phyloP scores from a whole-genome alignment of 2,888 invertebrate genomes.

The Antitype chi region DNA sequence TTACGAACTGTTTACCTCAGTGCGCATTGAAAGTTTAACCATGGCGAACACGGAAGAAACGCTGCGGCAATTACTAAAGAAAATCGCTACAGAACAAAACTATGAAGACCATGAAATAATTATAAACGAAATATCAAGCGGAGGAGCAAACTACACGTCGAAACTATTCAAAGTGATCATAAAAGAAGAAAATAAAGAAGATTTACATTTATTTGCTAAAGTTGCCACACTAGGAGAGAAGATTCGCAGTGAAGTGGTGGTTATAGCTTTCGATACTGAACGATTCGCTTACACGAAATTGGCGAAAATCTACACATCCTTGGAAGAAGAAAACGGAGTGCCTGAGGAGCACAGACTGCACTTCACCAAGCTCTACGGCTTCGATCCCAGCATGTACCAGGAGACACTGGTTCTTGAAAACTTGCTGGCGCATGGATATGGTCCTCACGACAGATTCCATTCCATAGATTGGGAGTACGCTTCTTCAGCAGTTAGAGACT shows the following conservation, averaged over 20 bases:
- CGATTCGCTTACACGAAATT: slow-evolving; percentile 57
- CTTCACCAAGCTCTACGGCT: too few relatives aligned
- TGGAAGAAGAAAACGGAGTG: slow-evolving; percentile 60
- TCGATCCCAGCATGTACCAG: too few relatives aligned
- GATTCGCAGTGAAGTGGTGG: slow-evolving; percentile 5
- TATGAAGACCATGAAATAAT: slow-evolving; percentile 66
- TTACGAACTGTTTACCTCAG: neutral
- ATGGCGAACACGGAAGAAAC: slow-evolving; percentile 36
- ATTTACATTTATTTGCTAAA: slow-evolving; percentile 76
- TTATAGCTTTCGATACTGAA: slow-evolving; percentile 55
- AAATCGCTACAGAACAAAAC: slow-evolving; percentile 69
- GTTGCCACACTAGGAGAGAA: slow-evolving; percentile 61
- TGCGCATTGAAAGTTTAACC: neutral
- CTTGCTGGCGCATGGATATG: too few relatives aligned
- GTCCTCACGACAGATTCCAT: too few relatives aligned
- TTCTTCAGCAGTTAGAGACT: too few relatives aligned
- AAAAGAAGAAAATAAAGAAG: slow-evolving; percentile 62
- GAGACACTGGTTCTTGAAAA: too few relatives aligned
- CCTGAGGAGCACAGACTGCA: slow-evolving; percentile 64
- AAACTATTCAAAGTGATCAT: slow-evolving; percentile 70
- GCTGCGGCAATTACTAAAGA: slow-evolving; percentile 31
- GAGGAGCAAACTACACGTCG: slow-evolving; percentile 79
- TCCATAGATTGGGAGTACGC: too few relatives aligned
- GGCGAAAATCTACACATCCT: slow-evolving; percentile 41
- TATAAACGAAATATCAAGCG: slow-evolving; percentile 67